Base-by-base conservation (phyloP, 2,888 invertebrate genomes). In the Folsomia candida region DNA sequence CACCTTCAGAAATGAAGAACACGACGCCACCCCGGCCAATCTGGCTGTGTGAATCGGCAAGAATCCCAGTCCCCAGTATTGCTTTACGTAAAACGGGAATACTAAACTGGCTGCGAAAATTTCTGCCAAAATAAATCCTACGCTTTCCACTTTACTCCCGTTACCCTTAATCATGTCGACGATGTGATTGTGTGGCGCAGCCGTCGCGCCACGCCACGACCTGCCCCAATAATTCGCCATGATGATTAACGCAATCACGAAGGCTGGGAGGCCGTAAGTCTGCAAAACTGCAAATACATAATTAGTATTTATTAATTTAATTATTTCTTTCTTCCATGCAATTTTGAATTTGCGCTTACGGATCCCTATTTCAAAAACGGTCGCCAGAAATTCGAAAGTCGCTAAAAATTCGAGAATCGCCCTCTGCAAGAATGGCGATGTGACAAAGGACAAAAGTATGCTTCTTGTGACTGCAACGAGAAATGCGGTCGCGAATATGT, bases 311-410 rank as follows among this genome's bases (percentile, higher is more conserved):
- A n/a, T n/a, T n/a, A n/a, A n/a, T n/a, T n/a, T n/a, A n/a, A n/a
- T n/a, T n/a, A n/a, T n/a, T n/a, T n/a, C n/a, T n/a, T n/a, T n/a
- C n/a, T n/a, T n/a, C n/a, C n/a, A n/a, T n/a, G n/a, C n/a, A n/a
- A n/a, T n/a, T n/a, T n/a, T n/a, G n/a, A n/a, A n/a, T n/a, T n/a
- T n/a, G n/a, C n/a, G n/a, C 64, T 22, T 64, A 64, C 64, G 18
- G 2, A 64, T 6, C 2, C 64, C 64, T 2, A 64, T 18, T n/a
- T 64, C 64, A 24, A 64, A 64, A 22, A 24, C 25, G n/a, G 20
- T 24, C n/a, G 64, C 64, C 24, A 27, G 51, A 2, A 64, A 25
- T 51, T 64, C 64, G 24, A 64, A 64, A 6, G 64, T 64, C 3
- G 51, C 20, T 4, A 51, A 20, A 24, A 64, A 47, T 22, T 64